phyloP scores from a whole-genome alignment of 2,797 vertebrate genomes.

The Vipera latastei region DNA sequence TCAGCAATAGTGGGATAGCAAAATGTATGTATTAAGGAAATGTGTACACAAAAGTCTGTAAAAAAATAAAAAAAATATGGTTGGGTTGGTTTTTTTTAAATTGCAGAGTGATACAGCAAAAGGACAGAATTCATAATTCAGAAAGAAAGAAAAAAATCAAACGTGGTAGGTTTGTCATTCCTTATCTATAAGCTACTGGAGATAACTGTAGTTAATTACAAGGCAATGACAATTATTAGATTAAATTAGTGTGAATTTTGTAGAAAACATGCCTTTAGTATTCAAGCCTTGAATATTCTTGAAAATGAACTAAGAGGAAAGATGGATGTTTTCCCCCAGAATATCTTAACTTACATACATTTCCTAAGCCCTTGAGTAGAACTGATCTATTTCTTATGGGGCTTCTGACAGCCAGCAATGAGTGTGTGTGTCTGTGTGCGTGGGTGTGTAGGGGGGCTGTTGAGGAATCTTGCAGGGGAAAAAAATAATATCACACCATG shows the following conservation, averaged over 20 bases:
- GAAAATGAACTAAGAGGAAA: neutral
- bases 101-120: neutral
- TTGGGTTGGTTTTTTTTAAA: no score
- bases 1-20: neutral
- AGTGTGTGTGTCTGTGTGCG: neutral
- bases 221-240: neutral
- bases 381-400: constrained; percentile 31
- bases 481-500: constrained; percentile 5
- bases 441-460: no score
- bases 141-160: neutral
- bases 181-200: neutral
- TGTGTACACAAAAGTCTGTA: no score
- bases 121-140: neutral
- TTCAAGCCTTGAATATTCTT: neutral
- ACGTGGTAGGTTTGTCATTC: neutral
- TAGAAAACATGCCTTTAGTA: neutral
- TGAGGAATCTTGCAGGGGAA: neutral
- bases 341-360: constrained; percentile 43
- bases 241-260: neutral
- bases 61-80: no score
- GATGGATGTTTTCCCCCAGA: neutral
- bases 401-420: constrained; percentile 8
- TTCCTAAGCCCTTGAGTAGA: constrained; percentile 27
- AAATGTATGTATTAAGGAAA: neutral
- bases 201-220: neutral